These are phyloP conservation scores for Drosophila pullipes DNA, from an alignment of 2,888 invertebrate species.

Conservation along the genomic window DNA sequence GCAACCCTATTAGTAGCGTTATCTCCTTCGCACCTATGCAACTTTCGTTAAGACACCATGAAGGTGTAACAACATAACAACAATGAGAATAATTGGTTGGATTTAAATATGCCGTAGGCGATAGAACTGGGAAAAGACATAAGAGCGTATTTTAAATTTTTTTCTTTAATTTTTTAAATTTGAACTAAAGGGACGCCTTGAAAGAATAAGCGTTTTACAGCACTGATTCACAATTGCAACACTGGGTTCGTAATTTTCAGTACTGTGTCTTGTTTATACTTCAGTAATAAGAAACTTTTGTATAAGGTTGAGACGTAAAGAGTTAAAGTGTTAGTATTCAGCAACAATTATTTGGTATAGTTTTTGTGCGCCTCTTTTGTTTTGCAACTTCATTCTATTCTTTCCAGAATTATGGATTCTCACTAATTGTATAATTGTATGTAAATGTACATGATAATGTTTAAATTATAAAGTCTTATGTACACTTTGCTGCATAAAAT, in stretches of 20 bases:
- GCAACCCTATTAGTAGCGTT: conserved; percentile 46
- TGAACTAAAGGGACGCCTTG: neutral
- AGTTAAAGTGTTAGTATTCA: neutral
- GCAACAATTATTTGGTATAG: neutral
- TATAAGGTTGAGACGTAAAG: neutral
- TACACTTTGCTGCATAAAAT: neutral
- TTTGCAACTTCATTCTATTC: neutral
- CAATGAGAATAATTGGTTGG: neutral
- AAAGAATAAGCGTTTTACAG: conserved; percentile 4
- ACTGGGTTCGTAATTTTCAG: neutral
- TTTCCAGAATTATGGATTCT: neutral
- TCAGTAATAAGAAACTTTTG: neutral
- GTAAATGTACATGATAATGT: neutral
- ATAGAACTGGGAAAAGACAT: neutral
- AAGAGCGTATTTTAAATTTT: neutral
- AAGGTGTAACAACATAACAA: neutral
- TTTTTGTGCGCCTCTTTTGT: neutral
- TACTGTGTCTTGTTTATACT: neutral
- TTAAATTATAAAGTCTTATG: neutral
- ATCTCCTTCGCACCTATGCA: conserved; percentile 43
- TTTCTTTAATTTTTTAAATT: conserved; percentile 12
- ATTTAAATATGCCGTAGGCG: neutral
- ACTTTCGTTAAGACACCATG: conserved; percentile 7
- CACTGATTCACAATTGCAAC: conserved; percentile 27
- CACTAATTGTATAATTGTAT: neutral